Evolutionary conservation across 2,888 invertebrate genomes (phyloP), one percentile per base, ranked within the genome.

Genomic region (Pollenia labialis): DNA sequence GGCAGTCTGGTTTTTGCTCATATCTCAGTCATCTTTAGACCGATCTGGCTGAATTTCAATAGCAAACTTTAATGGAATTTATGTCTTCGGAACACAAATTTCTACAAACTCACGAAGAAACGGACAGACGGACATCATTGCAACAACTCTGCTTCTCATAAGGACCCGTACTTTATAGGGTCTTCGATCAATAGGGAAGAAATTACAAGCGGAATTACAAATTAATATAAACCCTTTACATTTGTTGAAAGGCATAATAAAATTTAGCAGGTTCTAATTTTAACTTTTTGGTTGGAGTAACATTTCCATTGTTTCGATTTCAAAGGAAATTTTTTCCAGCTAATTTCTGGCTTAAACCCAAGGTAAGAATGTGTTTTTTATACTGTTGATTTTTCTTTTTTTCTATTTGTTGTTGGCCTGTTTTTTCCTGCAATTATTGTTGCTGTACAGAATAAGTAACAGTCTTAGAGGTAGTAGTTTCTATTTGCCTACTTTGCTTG

Each of bases 401-500:
- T 64, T 32, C 2, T 6, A 75, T 10, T 40, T 42, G 32, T 42
- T 60, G 40, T 6, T 62, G 16, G 40, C 40, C 18, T 72, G 44
- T 56, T 8, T 14, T 32, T 32, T n/a, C 1, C 1, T 4, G 2
- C 8, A 48, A 48, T 14, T 48, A 0, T 52, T 3, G 54, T 50
- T 62, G 75, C 46, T 76, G 44, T 12, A 44, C n/a, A 12, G 46
- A 16, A 52, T 44, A 44, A 68, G 52, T 44, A n/a, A 16, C 44
- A 54, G 46, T 54, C 72, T 50, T 68, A 54, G 52, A 64, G n/a
- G 82, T 40, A n/a, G 72, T 64, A 42, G 32, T 6, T 32, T 32
- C 32, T 81, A 66, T 80, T 87, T 84, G 76, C 76, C 81, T 68
- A 81, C 71, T 76, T 81, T 81, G 69, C 74, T 32, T 81, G 66